These are phyloP conservation scores for Cephus cinctus DNA, from an alignment of 1,140 invertebrate genomes.

Conservation along the genomic window DNA sequence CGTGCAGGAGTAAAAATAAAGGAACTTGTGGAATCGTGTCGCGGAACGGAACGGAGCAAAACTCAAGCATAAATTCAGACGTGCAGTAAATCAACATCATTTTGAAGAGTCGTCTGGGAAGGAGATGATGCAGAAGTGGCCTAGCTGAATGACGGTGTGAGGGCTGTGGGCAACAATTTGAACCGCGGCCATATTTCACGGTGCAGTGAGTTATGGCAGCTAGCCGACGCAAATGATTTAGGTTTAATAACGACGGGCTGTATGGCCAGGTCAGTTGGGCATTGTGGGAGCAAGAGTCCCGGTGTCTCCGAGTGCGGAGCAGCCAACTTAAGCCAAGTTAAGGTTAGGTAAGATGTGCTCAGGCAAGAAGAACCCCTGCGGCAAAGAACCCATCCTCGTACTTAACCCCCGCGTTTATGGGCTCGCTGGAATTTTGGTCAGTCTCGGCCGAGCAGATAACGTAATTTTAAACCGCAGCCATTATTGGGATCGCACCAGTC, in stretches of 20 bases:
- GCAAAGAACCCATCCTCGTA: constrained; percentile 1
- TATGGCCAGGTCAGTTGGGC: constrained; percentile 41
- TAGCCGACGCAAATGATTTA: constrained; percentile 51
- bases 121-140: constrained; percentile 34
- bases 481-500: constrained; percentile 20
- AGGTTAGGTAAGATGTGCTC: too few relatives aligned
- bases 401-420: constrained; percentile 25
- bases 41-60: constrained; percentile 15
- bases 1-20: neutral
- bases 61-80: constrained; percentile 26
- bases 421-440: constrained; percentile 31
- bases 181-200: constrained; percentile 51
- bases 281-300: constrained; percentile 28
- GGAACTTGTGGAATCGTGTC: neutral
- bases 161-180: constrained; percentile 50
- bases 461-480: constrained; percentile 21
- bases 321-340: too few relatives aligned
- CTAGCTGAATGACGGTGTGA: constrained; percentile 24
- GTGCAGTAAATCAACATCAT: constrained; percentile 39
- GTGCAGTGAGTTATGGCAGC: constrained; percentile 47
- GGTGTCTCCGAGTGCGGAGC: constrained; percentile 13
- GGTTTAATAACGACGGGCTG: constrained; percentile 50
- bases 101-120: constrained; percentile 38
- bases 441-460: constrained; percentile 26
- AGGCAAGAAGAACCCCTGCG: constrained; percentile 18